Base-by-base conservation (phyloP, 2,113 vertebrate species). In the Furnarius figulus region DNA sequence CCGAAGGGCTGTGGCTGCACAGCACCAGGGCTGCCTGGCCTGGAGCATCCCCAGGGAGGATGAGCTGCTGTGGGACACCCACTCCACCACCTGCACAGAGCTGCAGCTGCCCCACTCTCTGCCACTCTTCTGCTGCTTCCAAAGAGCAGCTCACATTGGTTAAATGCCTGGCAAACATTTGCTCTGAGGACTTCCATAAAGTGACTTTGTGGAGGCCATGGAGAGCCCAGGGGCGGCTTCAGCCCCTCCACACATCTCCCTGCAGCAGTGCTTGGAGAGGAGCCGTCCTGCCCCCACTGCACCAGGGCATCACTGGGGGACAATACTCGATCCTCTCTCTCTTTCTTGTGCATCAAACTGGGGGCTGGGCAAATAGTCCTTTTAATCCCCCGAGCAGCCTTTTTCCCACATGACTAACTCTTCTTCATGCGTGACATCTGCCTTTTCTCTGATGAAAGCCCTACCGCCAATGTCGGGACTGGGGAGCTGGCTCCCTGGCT, bases 361-460 rank as follows among this genome's bases (percentile, higher is more conserved):
- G 75, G 58, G 72, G 94, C 65, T 92, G 89, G 76, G 68, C 47
- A 81, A 81, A 93, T 21, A 67, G 42, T 35, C 86, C 72, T 63
- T 86, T 55, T 93, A 95, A 96, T 95, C 89, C 89, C 50, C 52
- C 0, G 46, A 87, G 72, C 86, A 81, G 93, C 68, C 95, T 68
- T 74, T 94, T 89, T 75, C 80, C 65, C 96, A 96, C 95, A 95
- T 95, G 94, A 95, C 16, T 97, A 71, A 90, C 91, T 47, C 93
- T 87, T 96, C 73, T 90, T 93, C 65, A 89, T 15, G 80, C 65
- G 0, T 95, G 93, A 47, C 66, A 89, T 67, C 83, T 1, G 16
- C 80, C 35, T 59, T 58, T 50, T 55, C 80, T n/a, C 16, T 0
- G 61, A 86, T 17, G 17, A 93, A 71, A 76, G 46, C 72, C 13